These are phyloP conservation scores for Bucco capensis DNA, from an alignment of 2,113 vertebrate genomes.

Conservation along the genomic window DNA sequence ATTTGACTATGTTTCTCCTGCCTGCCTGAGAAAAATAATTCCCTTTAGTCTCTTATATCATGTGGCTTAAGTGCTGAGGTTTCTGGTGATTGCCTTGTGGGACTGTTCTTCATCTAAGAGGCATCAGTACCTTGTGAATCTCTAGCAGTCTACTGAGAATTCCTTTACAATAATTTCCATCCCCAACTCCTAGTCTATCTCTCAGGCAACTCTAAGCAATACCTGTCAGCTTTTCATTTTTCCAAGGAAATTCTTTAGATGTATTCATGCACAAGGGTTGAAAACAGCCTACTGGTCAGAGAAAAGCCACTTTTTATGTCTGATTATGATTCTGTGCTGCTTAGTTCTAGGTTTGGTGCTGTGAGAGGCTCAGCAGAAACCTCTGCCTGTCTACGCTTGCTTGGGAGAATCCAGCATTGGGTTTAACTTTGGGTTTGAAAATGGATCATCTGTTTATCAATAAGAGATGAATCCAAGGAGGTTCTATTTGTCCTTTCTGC, in stretches of 20 bases:
- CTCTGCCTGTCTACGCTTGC: background rate
- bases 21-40: background rate
- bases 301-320: background rate
- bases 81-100: background rate
- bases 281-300: background rate
- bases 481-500: background rate
- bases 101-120: constrained; percentile 13
- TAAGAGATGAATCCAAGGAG: background rate
- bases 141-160: background rate
- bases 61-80: background rate
- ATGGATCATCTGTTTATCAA: background rate
- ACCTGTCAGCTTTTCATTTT: constrained; percentile 5
- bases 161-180: constrained; percentile 17
- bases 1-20: background rate
- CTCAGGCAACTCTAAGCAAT: background rate
- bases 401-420: background rate
- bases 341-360: background rate
- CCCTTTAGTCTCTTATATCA: constrained; percentile 2
- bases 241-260: background rate
- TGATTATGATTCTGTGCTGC: background rate
- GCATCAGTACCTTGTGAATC: background rate
- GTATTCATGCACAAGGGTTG: background rate
- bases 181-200: background rate
- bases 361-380: background rate
- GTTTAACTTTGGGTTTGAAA: background rate